These are phyloP conservation scores for Cheilosia pagana DNA, from an alignment of 2,888 invertebrate genomes.

Conservation along the genomic window DNA sequence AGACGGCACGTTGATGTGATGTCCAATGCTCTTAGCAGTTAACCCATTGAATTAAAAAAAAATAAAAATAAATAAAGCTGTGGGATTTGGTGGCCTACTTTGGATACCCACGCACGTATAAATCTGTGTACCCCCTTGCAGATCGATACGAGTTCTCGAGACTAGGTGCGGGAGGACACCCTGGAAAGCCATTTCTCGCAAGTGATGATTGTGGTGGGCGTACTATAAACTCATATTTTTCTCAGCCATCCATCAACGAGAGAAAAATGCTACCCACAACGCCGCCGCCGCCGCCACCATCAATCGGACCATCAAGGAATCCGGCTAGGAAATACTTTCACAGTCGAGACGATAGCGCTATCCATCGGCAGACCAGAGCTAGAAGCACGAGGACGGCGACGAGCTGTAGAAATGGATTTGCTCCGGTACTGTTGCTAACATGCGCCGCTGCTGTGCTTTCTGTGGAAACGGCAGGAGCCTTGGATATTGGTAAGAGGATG, in stretches of 20 bases:
- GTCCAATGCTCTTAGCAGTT: slow-evolving; percentile 66
- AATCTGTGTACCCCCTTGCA: slow-evolving; percentile 16
- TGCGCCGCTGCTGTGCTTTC: slow-evolving; percentile 58
- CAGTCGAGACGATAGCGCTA: slow-evolving; percentile 58
- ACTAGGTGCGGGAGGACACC: slow-evolving; percentile 14
- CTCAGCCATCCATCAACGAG: slow-evolving; percentile 49
- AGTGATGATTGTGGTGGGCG: slow-evolving; percentile 58
- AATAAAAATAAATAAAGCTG: slow-evolving; percentile 32
- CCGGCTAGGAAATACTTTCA: slow-evolving; percentile 53
- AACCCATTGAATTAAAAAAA: slow-evolving; percentile 63
- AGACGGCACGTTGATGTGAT: slow-evolving; percentile 48
- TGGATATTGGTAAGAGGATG: slow-evolving; percentile 70
- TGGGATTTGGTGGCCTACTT: slow-evolving; percentile 63
- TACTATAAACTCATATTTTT: slow-evolving; percentile 56
- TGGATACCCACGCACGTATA: slow-evolving; percentile 35
- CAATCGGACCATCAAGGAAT: slow-evolving; percentile 50
- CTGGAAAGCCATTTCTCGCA: not conserved
- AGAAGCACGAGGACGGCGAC: slow-evolving; percentile 26
- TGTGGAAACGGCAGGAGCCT: slow-evolving; percentile 51
- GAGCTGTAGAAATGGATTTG: slow-evolving; percentile 45
- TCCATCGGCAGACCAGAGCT: slow-evolving; percentile 33
- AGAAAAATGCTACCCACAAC: slow-evolving; percentile 58
- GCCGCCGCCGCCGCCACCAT: slow-evolving; percentile 5
- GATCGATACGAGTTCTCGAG: slow-evolving; percentile 51
- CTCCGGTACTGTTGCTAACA: slow-evolving; percentile 63